A percentile compares a stretch with the other conserved stretches of the same genome.
Conservation (phyloP, 2,797 vertebrate genomes). For the Numenius phaeopus region DNA sequence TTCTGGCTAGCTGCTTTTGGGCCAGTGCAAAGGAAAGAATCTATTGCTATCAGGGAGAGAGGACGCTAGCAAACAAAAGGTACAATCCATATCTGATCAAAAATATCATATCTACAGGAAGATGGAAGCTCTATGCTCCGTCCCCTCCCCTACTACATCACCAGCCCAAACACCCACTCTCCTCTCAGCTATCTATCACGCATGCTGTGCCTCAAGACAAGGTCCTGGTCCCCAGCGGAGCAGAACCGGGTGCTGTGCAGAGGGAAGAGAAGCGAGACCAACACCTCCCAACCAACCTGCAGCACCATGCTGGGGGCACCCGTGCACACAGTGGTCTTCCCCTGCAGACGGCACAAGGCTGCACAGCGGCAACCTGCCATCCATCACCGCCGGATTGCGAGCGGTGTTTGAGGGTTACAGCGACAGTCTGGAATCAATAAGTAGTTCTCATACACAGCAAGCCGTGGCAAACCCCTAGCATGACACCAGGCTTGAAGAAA, state of each 20-base stretch:
- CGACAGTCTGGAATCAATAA: neutral
- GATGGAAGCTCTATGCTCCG: neutral
- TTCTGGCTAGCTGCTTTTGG: neutral
- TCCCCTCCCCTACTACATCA: neutral
- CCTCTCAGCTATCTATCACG: neutral
- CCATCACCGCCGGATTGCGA: neutral
- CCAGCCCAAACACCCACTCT: neutral
- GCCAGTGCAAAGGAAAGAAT: neutral
- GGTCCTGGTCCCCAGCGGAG: neutral
- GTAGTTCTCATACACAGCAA: neutral
- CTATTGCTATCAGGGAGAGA: neutral
- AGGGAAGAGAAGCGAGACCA: neutral
- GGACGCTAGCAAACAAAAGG: neutral
- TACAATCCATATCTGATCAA: neutral
- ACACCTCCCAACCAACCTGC: neutral
- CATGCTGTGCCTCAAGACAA: neutral
- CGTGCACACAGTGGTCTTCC: neutral
- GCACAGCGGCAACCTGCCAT: neutral
- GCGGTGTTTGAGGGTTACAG: neutral
- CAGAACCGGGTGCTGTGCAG: neutral
- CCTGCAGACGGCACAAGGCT: neutral
- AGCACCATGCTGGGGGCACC: neutral
- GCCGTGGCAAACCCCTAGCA: neutral
- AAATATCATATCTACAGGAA: neutral
- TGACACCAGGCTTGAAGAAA: neutral